Evolutionary conservation across 2,888 invertebrate genomes (phyloP).

Genomic region (Gibbula magus): DNA sequence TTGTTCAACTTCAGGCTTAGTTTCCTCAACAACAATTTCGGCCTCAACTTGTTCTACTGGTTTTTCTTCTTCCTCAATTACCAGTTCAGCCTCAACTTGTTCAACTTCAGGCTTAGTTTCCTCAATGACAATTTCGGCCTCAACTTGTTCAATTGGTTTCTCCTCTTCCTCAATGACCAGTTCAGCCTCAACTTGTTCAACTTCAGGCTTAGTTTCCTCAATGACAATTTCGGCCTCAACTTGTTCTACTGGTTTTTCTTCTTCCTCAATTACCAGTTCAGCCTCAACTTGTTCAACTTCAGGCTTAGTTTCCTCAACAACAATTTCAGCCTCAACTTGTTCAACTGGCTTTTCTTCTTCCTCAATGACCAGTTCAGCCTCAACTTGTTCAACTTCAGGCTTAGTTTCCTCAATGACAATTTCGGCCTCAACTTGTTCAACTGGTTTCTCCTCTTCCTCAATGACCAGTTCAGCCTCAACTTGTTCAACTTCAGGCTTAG

Average conservation of each 20-base stretch:
- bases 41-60: constrained; percentile 24
- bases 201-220: neutral
- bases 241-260: neutral
- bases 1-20: neutral
- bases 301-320: constrained; percentile 25
- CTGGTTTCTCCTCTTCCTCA: neutral
- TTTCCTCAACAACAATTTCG: constrained; percentile 13
- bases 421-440: constrained; percentile 5
- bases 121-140: constrained; percentile 24
- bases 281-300: constrained; percentile 26
- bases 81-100: constrained; percentile 23
- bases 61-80: constrained; percentile 2
- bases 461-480: neutral
- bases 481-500: neutral
- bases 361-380: constrained; percentile 35
- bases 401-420: constrained; percentile 23
- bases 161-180: constrained; percentile 21
- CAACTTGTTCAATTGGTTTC: neutral
- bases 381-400: constrained; percentile 33
- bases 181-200: constrained; percentile 31
- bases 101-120: constrained; percentile 31
- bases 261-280: constrained; percentile 15
- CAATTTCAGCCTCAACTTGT: neutral
- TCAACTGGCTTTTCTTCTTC: neutral
- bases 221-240: neutral